phyloP scores from a whole-genome alignment of 2,113 vertebrate genomes.

The Xiphophorus maculatus region DNA sequence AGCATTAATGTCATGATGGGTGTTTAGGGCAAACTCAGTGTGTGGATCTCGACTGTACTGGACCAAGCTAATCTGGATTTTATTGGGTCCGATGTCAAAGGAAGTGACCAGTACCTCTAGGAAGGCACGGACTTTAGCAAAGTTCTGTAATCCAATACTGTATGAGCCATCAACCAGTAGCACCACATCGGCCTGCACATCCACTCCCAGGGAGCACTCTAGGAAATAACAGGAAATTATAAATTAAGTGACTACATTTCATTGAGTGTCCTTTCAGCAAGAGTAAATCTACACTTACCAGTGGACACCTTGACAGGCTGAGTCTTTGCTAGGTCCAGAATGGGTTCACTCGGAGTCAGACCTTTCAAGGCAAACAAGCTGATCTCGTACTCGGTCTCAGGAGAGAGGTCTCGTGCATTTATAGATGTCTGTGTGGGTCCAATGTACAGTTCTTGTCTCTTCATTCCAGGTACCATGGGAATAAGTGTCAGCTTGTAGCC shows the following conservation, averaged over 20 bases:
- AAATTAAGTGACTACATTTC: constrained; percentile 63
- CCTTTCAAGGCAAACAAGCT: constrained; percentile 91
- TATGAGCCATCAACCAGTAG: constrained; percentile 98
- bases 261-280: not conserved
- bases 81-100: constrained; percentile 91
- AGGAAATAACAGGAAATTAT: constrained; percentile 66
- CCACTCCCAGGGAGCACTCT: constrained; percentile 97
- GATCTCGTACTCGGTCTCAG: constrained; percentile 95
- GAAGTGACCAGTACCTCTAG: constrained; percentile 95
- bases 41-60: constrained; percentile 97
- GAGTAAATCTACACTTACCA: constrained; percentile 78
- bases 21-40: constrained; percentile 95
- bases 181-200: constrained; percentile 97
- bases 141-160: constrained; percentile 97
- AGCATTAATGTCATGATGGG: constrained; percentile 87
- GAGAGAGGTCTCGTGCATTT: constrained; percentile 91
- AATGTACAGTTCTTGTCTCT: constrained; percentile 88
- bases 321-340: constrained; percentile 91
- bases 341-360: constrained; percentile 88
- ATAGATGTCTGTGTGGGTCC: constrained; percentile 87
- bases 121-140: constrained; percentile 97
- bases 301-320: constrained; percentile 92
- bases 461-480: constrained; percentile 89
- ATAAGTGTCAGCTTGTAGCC: constrained; percentile 91
- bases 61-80: constrained; percentile 96